phyloP scores from a whole-genome alignment of 64 coral and sea anemone genomes.

The Orbicella faveolata region DNA sequence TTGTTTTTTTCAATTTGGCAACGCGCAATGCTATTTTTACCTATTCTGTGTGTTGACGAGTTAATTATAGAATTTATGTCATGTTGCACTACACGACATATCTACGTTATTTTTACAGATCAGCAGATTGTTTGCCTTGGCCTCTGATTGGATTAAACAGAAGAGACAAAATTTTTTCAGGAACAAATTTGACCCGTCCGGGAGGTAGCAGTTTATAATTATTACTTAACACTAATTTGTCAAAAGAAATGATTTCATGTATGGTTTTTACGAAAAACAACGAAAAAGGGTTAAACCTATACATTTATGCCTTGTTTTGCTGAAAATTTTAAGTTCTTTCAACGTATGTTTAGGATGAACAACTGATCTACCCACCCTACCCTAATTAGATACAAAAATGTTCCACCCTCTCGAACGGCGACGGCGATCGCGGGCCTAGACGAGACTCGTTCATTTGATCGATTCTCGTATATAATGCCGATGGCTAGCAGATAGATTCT shows the following conservation, averaged over 20 bases:
- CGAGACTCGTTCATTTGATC: conserved; percentile 35
- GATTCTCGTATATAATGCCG: conserved; percentile 52
- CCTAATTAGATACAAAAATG: background rate
- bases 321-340: background rate
- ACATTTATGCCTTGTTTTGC: background rate
- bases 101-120: background rate
- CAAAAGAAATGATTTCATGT: background rate
- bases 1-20: no score
- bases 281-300: background rate
- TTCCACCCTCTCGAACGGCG: conserved; percentile 57
- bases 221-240: background rate
- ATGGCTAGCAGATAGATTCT: conserved; percentile 62
- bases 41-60: background rate
- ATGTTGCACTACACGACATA: background rate
- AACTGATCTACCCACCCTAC: background rate
- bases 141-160: conserved; percentile 13
- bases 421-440: conserved; percentile 79
- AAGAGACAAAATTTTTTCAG: background rate
- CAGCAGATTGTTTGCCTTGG: background rate
- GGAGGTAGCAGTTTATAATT: background rate
- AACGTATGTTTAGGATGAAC: background rate
- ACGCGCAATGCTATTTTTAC: no score
- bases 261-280: background rate
- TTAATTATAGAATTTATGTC: conserved; percentile 19
- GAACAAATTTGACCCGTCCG: background rate